Conservation (phyloP, 2,888 invertebrate species). For the Eupelmus urozonus region DNA sequence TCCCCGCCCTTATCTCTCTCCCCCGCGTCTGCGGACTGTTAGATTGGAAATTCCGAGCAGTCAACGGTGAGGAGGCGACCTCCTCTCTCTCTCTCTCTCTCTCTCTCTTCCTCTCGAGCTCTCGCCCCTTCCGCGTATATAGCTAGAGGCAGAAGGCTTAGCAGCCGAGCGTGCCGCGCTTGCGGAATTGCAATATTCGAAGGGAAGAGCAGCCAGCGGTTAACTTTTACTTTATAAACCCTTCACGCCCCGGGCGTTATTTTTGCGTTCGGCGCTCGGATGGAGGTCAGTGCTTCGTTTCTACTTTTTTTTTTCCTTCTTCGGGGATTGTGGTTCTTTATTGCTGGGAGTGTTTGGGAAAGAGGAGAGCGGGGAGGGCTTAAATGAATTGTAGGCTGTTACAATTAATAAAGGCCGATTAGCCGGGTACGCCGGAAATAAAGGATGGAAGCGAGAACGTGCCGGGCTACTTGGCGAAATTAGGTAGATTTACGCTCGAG, state of each 20-base stretch:
- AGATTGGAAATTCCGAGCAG: slow-evolving; percentile 58
- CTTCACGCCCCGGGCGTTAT: slow-evolving; percentile 46
- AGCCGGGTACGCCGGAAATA: too few species aligned
- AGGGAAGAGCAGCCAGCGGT: slow-evolving; percentile 22
- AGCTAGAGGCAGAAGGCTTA: not conserved
- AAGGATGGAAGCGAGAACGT: too few species aligned
- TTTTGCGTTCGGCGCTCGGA: slow-evolving; percentile 21
- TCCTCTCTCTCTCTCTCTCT: slow-evolving; percentile 1
- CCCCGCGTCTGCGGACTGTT: slow-evolving; percentile 34
- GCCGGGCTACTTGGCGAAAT: too few species aligned
- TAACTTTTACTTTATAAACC: slow-evolving; percentile 51
- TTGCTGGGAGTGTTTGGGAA: not conserved
- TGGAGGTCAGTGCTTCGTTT: too few species aligned
- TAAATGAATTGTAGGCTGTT: slow-evolving; percentile 12
- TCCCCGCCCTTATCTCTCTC: not conserved
- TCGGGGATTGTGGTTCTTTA: not conserved
- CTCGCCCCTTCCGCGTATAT: not conserved
- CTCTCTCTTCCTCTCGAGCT: slow-evolving; percentile 17
- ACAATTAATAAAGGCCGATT: slow-evolving; percentile 6
- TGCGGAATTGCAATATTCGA: slow-evolving; percentile 57
- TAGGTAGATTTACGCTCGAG: too few species aligned
- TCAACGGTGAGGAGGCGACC: not conserved
- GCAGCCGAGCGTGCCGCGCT: slow-evolving; percentile 19
- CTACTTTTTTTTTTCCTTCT: not conserved
- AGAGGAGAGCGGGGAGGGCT: not conserved